Evolutionary conservation across 2,797 vertebrate genomes (phyloP), one percentile per base, ranked within the genome.

Genomic region (Enteromius treurensis): DNA sequence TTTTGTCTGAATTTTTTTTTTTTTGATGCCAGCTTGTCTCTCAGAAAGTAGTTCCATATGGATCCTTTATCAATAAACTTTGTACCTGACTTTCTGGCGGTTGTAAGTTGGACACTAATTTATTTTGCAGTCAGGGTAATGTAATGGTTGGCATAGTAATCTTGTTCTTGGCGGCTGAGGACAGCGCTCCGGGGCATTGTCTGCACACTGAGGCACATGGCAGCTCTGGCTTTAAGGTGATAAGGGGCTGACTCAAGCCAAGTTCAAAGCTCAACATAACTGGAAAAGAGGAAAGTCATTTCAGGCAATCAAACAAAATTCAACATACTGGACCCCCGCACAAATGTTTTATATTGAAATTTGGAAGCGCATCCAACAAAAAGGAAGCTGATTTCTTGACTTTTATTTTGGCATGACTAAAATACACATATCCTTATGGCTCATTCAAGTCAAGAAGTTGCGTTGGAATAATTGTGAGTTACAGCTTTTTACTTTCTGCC

Each of bases 211-310:
- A 81, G 74, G 67, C 80, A 64, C 84, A 62, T 82, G 73, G 73
- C 79, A 85, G 55, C 79, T 83, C 86, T 86, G 85, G 85, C 79
- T 87, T 85, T 86, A 83, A 86, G 81, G 86, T 87, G 88, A 89
- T 89, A 88, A 89, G 86, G 75, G 74, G 29, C 75, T 34, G 53
- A 87, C 78, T 83, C 80, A 81, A 85, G 78, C 62, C 68, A 86
- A 85, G 85, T 87, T 88, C 83, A 88, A 88, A 88, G 85, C 85
- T 69, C 82, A 81, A 79, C 81, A 84, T 83, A 70, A 81, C 68
- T 77, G 79, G 68, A 80, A 78, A 85, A 67, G 49, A 76, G 75
- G 53, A 81, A 86, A 88, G 75, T 75, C 49, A 78, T 88, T 86
- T 84, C 81, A 81, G 73, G 65, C 77, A 84, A 81, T 84, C 82